Percentiles rank a stretch among this genome's conserved stretches.
Conservation (phyloP, 2,888 invertebrate species). For the Leptinotarsa rubiginosa region DNA sequence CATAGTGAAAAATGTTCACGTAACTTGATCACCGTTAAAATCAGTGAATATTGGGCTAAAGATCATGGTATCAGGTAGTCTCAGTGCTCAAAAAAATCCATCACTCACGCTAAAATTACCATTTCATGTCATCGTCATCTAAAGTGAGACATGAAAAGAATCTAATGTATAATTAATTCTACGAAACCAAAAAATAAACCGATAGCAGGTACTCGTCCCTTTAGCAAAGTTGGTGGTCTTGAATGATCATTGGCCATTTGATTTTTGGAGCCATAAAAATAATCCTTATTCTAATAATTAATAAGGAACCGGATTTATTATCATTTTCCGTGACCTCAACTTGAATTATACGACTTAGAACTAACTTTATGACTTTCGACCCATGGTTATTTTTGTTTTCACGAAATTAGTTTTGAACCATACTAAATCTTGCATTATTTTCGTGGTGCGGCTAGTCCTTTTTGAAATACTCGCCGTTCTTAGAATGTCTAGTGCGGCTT, state of each 20-base stretch:
- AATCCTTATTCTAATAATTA: constrained; percentile 20
- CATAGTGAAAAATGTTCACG: too few species aligned
- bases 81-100: not conserved
- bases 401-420: constrained; percentile 14
- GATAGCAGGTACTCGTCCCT: constrained; percentile 18
- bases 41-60: not conserved
- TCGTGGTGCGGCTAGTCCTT: constrained; percentile 19
- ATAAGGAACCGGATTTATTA: constrained; percentile 15
- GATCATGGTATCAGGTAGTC: not conserved
- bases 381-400: constrained; percentile 25
- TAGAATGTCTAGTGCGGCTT: constrained; percentile 3
- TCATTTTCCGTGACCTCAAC: constrained; percentile 17
- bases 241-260: constrained; percentile 4
- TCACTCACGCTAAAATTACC: not conserved
- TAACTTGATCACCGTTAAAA: too few species aligned
- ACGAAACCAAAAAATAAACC: constrained; percentile 2
- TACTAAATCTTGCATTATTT: constrained; percentile 24
- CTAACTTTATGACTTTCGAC: constrained; percentile 22
- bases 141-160: constrained; percentile 16
- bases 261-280: constrained; percentile 8
- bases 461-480: constrained; percentile 26
- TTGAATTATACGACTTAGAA: constrained; percentile 23
- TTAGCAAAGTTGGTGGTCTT: constrained; percentile 15
- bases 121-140: constrained; percentile 13
- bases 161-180: constrained; percentile 18